Conservation (phyloP, 2,797 vertebrate species). For the Tarsius wallacei region DNA sequence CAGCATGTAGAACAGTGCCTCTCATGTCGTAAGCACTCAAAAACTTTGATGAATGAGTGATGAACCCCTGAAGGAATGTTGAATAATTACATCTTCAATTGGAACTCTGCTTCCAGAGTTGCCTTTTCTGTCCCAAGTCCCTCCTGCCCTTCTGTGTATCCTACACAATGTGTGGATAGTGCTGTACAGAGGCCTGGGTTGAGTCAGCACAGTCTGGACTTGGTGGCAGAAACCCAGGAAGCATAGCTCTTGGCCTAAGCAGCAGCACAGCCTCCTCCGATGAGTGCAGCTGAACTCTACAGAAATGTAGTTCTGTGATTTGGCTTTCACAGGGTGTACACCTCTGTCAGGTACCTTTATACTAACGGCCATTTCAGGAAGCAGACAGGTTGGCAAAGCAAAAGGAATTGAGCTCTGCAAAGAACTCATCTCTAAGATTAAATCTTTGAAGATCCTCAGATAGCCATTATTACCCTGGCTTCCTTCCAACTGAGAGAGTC, state of each 20-base stretch:
- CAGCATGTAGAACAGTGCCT: neutral
- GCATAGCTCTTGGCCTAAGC: neutral
- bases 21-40: fast-evolving
- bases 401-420: constrained; percentile 76
- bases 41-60: neutral
- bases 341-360: constrained; percentile 74
- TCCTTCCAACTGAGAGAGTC: constrained; percentile 69
- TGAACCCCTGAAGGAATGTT: fast-evolving
- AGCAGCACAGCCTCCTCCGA: neutral
- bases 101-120: neutral
- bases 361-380: constrained; percentile 61
- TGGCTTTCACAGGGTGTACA: constrained; percentile 33
- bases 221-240: too few species aligned
- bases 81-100: neutral
- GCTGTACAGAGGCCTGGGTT: neutral
- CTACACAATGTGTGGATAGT: neutral
- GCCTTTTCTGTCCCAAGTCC: fast-evolving
- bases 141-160: neutral
- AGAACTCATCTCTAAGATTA: constrained; percentile 83
- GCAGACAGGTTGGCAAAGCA: constrained; percentile 77
- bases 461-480: constrained; percentile 77
- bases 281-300: neutral
- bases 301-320: neutral
- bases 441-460: constrained; percentile 81
- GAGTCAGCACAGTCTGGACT: neutral